Evolutionary conservation across 2,797 vertebrate genomes (phyloP).

Genomic region (Emydoidea blandingii): DNA sequence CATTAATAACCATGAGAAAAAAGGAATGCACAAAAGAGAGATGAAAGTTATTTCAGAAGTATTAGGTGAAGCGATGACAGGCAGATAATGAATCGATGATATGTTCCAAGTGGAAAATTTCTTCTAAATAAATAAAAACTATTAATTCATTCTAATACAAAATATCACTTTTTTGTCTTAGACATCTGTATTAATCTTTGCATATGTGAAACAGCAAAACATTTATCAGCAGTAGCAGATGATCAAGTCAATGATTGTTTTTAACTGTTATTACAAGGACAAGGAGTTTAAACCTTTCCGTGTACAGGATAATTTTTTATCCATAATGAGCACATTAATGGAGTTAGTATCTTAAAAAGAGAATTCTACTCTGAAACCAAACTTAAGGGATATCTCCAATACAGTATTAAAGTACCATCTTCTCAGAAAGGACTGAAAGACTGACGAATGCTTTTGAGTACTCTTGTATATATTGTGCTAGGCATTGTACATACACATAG

Average conservation of each 20-base stretch:
- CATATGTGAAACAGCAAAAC: neutral
- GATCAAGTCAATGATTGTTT: neutral
- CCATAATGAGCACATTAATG: neutral
- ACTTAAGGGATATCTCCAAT: neutral
- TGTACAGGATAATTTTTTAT: neutral
- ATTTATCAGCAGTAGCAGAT: conserved; percentile 24
- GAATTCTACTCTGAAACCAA: neutral
- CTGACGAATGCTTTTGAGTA: neutral
- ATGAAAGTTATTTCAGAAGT: conserved; percentile 23
- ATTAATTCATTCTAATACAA: conserved; percentile 18
- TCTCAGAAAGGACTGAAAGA: neutral
- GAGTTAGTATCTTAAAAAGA: neutral
- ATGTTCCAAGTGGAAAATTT: neutral
- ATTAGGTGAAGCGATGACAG: conserved; percentile 18
- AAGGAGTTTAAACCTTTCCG: neutral
- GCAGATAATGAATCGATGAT: neutral
- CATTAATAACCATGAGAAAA: neutral
- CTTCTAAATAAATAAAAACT: neutral
- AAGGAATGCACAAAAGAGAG: conserved; percentile 24
- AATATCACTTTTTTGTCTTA: conserved; percentile 1
- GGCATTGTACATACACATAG: neutral
- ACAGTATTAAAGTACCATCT: neutral
- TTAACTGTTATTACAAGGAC: conserved; percentile 23
- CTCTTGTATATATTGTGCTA: neutral
- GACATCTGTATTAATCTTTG: conserved; percentile 5